These are phyloP conservation scores for Rhopalosiphum padi DNA, from an alignment of 1,140 invertebrate genomes.

Conservation along the genomic window DNA sequence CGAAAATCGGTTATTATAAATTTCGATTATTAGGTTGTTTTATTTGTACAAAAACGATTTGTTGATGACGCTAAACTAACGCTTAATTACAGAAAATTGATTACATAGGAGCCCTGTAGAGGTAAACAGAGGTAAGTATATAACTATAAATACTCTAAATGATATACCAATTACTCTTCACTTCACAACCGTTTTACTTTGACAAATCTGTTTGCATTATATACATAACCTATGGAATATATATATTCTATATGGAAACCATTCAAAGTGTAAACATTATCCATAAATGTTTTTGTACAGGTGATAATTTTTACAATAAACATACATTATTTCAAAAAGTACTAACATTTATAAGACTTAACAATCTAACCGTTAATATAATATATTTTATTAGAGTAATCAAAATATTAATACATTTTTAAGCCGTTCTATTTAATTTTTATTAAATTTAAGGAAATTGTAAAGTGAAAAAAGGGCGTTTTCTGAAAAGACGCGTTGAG, in stretches of 20 bases:
- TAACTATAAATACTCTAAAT: background rate
- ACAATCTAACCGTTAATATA: too few relatives aligned
- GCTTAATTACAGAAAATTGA: background rate
- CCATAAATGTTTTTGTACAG: background rate
- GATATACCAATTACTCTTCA: background rate
- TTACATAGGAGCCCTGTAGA: background rate
- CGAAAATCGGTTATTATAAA: too few relatives aligned
- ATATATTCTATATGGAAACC: too few relatives aligned
- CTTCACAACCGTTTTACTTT: background rate
- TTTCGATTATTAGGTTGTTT: too few relatives aligned
- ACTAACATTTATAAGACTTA: background rate
- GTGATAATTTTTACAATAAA: background rate
- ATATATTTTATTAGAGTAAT: too few relatives aligned
- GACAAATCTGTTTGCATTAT: background rate
- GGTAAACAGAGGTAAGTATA: background rate
- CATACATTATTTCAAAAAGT: background rate
- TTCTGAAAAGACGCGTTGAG: too few relatives aligned
- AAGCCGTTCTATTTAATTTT: too few relatives aligned
- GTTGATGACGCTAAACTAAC: background rate
- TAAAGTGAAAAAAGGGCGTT: too few relatives aligned
- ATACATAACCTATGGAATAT: too few relatives aligned
- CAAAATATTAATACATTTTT: too few relatives aligned
- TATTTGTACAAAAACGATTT: too few relatives aligned
- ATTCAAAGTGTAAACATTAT: background rate
- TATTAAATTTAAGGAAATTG: too few relatives aligned